Evolutionary conservation across 2,113 vertebrate genomes (phyloP), one percentile per base, ranked within the genome.

Genomic region (Cottus gobio): DNA sequence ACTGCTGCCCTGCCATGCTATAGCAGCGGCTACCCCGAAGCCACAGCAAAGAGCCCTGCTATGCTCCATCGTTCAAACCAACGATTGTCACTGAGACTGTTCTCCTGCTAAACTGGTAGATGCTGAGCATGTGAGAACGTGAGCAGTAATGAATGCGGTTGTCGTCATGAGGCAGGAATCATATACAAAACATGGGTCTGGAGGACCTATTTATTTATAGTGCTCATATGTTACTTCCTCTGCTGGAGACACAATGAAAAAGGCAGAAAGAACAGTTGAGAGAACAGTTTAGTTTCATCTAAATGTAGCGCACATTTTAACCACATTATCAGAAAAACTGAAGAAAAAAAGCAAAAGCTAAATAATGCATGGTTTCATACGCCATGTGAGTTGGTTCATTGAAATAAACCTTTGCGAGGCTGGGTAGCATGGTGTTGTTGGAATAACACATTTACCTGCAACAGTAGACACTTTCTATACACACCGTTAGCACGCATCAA

Each of bases 41-140:
- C 85, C 87, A 89, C 86, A 90, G 86, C 74, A 90, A 86, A 87
- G 77, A 26, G 48, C 31, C 50, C 37, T 2, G 74, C 65, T 82
- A 50, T 3, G 71, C 79, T 84, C 74, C 61, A 31, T 61, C 48
- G 11, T 65, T 77, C 73, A 50, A 57, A 50, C 24, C 24, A 76
- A 31, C 34, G 30, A 20, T 61, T 15, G 28, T 44, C 6, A 4
- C 82, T 54, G 12, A 18, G 31, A 57, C 63, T 24, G 10, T 44
- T 80, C 57, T 60, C 7, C 26, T 62, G 13, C n/a, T 30, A 28
- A 75, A 61, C 46, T 34, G 44, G 61, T 13, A 48, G 77, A 84
- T 10, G 34, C 70, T 56, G 39, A 80, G 79, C 82, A 63, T 61
- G 77, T n/a, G 26, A 75, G 68, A 83, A 68, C 30, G 30, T 18